Percentiles rank a stretch among this genome's conserved stretches.
Evolutionary conservation across 1,140 invertebrate genomes (phyloP).

Genomic region (Eumaeus atala): DNA sequence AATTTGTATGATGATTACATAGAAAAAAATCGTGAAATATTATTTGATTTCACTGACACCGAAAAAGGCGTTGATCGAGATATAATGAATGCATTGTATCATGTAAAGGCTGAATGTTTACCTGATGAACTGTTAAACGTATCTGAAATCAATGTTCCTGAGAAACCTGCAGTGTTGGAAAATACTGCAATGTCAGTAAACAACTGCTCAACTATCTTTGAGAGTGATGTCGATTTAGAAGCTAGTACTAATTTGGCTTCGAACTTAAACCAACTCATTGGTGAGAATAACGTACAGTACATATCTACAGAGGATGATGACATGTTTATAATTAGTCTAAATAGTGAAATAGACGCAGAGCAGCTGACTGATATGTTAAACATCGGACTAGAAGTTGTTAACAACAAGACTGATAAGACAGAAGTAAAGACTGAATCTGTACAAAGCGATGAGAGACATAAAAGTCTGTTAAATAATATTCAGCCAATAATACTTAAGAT

Average conservation of each 20-base stretch:
- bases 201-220: slow-evolving; percentile 64
- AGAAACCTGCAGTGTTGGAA: slow-evolving; percentile 26
- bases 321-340: slow-evolving; percentile 67
- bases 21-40: slow-evolving; percentile 45
- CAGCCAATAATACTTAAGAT: slow-evolving; percentile 21
- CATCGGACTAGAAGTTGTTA: slow-evolving; percentile 36
- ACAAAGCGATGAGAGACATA: neutral
- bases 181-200: slow-evolving; percentile 38
- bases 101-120: slow-evolving; percentile 44
- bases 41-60: slow-evolving; percentile 50
- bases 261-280: slow-evolving; percentile 65
- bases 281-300: slow-evolving; percentile 63
- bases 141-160: slow-evolving; percentile 27
- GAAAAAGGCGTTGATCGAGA: slow-evolving; percentile 51
- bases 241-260: slow-evolving; percentile 59
- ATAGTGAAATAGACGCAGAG: slow-evolving; percentile 64
- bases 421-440: slow-evolving; percentile 12
- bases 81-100: slow-evolving; percentile 51
- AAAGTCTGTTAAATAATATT: slow-evolving; percentile 19
- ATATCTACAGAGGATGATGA: slow-evolving; percentile 68
- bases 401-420: slow-evolving; percentile 17
- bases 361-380: slow-evolving; percentile 62
- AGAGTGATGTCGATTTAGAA: slow-evolving; percentile 65
- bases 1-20: slow-evolving; percentile 45
- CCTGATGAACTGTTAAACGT: slow-evolving; percentile 53